A percentile compares a stretch with the other conserved stretches of the same genome.
These are phyloP conservation scores for Folsomia manolachei DNA, from an alignment of 2,888 invertebrate genomes.

Conservation along the genomic window DNA sequence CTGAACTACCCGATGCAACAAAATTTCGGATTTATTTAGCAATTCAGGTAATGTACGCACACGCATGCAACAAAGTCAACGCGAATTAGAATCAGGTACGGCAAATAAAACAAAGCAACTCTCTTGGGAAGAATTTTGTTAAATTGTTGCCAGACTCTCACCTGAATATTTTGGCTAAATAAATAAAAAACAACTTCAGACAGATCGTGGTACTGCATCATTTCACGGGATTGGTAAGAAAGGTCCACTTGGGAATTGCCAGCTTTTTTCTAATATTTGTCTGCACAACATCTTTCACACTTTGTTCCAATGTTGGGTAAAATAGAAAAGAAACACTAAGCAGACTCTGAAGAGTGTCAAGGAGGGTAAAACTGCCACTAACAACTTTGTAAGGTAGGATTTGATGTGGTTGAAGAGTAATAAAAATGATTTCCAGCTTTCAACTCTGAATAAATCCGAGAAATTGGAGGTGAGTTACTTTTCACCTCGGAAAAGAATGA, in stretches of 20 bases:
- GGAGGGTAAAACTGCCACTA: slow-evolving; percentile 21
- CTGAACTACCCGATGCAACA: not conserved
- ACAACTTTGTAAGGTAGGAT: no score
- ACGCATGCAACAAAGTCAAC: no score
- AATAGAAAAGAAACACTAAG: not conserved
- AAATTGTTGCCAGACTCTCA: not conserved
- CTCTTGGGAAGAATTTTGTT: not conserved
- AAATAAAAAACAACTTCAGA: not conserved
- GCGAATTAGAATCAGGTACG: no score
- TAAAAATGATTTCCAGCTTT: slow-evolving; percentile 36
- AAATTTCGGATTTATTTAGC: not conserved
- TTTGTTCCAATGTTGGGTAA: not conserved
- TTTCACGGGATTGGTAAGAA: not conserved
- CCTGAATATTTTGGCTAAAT: not conserved
- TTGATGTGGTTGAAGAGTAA: slow-evolving; percentile 27
- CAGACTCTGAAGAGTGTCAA: no score
- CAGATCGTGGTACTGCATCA: not conserved
- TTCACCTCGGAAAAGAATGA: not conserved
- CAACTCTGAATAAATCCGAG: slow-evolving; percentile 34
- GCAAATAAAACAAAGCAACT: not conserved
- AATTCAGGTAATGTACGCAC: not conserved
- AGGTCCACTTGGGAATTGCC: not conserved
- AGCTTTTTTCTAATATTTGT: not conserved
- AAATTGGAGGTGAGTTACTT: slow-evolving; percentile 5
- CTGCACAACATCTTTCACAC: not conserved